Evolutionary conservation across 37 sponge, comb jelly and placozoan genomes (phyloP).

Genomic region (Mnemiopsis leidyi): DNA sequence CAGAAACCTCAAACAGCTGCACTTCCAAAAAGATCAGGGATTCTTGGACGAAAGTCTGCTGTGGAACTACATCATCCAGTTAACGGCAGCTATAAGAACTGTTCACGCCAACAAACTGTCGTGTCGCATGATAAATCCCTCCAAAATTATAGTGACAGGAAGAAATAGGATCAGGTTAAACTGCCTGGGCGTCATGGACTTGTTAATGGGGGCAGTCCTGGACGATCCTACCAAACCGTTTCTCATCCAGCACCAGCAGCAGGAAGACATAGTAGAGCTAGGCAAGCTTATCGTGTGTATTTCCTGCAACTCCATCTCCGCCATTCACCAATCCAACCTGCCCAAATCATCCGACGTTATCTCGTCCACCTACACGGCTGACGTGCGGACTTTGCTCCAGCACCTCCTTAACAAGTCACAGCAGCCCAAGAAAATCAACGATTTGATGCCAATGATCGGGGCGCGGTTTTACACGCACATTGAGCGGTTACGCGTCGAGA

Average conservation of each 20-base stretch:
- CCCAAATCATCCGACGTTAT: conserved; percentile 66
- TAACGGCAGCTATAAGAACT: conserved; percentile 72
- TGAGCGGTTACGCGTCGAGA: conserved; percentile 65
- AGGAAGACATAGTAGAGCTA: conserved; percentile 74
- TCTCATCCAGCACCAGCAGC: conserved; percentile 67
- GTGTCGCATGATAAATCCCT: conserved; percentile 70
- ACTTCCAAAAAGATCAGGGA: conserved; percentile 63
- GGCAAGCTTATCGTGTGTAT: conserved; percentile 77
- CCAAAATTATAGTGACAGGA: conserved; percentile 75
- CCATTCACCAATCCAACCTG: conserved; percentile 68
- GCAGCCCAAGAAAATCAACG: conserved; percentile 69
- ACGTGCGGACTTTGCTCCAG: conserved; percentile 71
- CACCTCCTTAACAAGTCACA: conserved; percentile 61
- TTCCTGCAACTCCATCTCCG: conserved; percentile 70
- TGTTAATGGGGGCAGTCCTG: conserved; percentile 64
- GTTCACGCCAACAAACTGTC: conserved; percentile 76
- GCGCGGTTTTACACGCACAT: conserved; percentile 70
- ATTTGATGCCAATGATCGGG: conserved; percentile 76
- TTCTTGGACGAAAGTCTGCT: conserved; percentile 69
- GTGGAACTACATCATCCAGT: conserved; percentile 84
- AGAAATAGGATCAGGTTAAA: conserved; percentile 70
- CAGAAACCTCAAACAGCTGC: conserved; percentile 69
- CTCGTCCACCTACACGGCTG: conserved; percentile 66
- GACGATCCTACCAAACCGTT: conserved; percentile 44
- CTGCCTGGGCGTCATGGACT: conserved; percentile 80